Percentiles rank a stretch among this genome's conserved stretches.
These are phyloP conservation scores for Cephonodes hylas DNA, from an alignment of 2,888 invertebrate genomes.

Conservation along the genomic window DNA sequence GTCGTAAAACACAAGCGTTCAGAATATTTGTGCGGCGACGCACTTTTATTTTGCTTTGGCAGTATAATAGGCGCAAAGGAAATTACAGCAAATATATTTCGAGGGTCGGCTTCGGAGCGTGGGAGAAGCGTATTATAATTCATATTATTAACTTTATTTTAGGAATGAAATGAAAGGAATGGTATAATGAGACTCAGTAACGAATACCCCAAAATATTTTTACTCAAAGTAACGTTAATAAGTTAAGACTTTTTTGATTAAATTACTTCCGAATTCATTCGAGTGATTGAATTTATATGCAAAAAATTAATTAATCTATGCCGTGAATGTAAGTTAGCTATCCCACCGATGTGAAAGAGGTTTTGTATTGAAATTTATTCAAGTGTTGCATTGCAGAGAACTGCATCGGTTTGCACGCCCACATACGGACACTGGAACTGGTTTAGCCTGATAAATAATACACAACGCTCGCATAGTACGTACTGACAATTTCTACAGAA, in stretches of 20 bases:
- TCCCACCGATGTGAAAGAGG: slow-evolving; percentile 11
- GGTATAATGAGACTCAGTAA: neutral
- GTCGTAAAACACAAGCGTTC: slow-evolving; percentile 9
- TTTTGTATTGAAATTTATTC: slow-evolving; percentile 55
- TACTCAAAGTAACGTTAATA: neutral
- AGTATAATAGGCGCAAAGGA: slow-evolving; percentile 8
- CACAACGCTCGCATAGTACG: slow-evolving; percentile 30
- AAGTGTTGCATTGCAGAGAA: slow-evolving; percentile 57
- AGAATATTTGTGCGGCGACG: slow-evolving; percentile 6
- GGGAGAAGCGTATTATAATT: slow-evolving; percentile 1
- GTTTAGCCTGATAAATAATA: slow-evolving; percentile 37
- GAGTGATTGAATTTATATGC: neutral
- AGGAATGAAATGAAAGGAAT: neutral
- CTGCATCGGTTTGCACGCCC: slow-evolving; percentile 54
- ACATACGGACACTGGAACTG: slow-evolving; percentile 45
- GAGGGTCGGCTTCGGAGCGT: neutral
- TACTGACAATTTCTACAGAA: slow-evolving; percentile 48
- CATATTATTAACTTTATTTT: slow-evolving; percentile 5
- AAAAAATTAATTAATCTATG: neutral
- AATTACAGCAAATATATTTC: slow-evolving; percentile 9
- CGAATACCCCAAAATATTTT: neutral
- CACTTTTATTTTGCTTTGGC: slow-evolving; percentile 7
- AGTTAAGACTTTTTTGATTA: neutral
- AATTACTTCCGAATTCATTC: neutral
- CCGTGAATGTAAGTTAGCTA: neutral